These are phyloP conservation scores for Albula goreensis DNA, from an alignment of 2,113 vertebrate genomes.

Conservation along the genomic window DNA sequence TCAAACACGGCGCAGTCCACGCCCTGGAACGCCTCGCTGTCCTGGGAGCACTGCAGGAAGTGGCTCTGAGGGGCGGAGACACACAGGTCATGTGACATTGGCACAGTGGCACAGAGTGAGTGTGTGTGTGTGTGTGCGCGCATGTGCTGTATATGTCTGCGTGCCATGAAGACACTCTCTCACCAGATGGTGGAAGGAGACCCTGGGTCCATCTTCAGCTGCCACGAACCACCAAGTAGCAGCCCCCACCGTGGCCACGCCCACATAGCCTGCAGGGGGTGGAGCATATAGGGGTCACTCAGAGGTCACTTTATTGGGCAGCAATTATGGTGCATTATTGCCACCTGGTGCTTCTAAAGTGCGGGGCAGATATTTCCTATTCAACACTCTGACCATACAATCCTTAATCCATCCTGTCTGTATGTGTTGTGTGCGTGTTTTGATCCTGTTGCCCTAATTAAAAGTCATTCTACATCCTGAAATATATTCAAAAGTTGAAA, in stretches of 20 bases:
- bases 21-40: slow-evolving; percentile 83
- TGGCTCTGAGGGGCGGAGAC: slow-evolving; percentile 76
- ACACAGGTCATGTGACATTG: not conserved
- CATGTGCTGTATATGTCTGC: not conserved
- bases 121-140: not conserved
- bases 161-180: not conserved
- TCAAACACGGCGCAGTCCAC: slow-evolving; percentile 90
- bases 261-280: slow-evolving; percentile 83
- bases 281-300: not conserved
- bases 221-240: slow-evolving; percentile 99
- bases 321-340: too few relatives aligned
- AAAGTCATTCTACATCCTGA: too few relatives aligned
- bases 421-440: too few relatives aligned
- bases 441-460: too few relatives aligned
- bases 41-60: slow-evolving; percentile 92
- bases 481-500: too few relatives aligned
- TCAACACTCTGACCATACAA: too few relatives aligned
- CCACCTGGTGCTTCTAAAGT: too few relatives aligned
- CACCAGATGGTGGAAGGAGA: slow-evolving; percentile 96
- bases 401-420: too few relatives aligned
- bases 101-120: not conserved
- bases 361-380: not conserved
- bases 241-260: slow-evolving; percentile 93
- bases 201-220: slow-evolving; percentile 90
- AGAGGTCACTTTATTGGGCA: not conserved